These are phyloP conservation scores for Danaus melanippus DNA, from an alignment of 1,140 invertebrate species.

Conservation along the genomic window DNA sequence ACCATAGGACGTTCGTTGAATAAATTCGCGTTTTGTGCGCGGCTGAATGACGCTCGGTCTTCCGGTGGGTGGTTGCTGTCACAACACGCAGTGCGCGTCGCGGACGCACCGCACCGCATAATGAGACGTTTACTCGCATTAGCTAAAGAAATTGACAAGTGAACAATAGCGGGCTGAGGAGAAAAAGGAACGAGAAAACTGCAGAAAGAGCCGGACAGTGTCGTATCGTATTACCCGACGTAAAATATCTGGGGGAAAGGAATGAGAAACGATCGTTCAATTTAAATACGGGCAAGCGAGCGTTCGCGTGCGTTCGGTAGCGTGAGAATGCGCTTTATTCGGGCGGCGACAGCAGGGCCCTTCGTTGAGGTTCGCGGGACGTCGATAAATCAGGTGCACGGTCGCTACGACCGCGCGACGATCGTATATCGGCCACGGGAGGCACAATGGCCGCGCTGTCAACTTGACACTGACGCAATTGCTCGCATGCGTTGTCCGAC, in stretches of 20 bases:
- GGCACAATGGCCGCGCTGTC: conserved; percentile 63
- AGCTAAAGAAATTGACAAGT: conserved; percentile 72
- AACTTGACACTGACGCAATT: conserved; percentile 65
- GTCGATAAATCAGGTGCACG: conserved; percentile 66
- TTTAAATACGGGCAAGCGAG: conserved; percentile 63
- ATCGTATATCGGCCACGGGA: conserved; percentile 60
- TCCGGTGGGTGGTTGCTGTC: conserved; percentile 71
- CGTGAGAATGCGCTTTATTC: conserved; percentile 69
- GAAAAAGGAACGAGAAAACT: conserved; percentile 64
- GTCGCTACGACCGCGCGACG: conserved; percentile 38
- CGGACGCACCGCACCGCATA: conserved; percentile 67
- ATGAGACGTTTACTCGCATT: conserved; percentile 72
- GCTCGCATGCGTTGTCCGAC: conserved; percentile 53
- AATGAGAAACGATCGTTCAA: conserved; percentile 68
- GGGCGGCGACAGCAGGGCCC: conserved; percentile 54
- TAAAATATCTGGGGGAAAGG: conserved; percentile 70
- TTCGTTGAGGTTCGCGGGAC: conserved; percentile 34
- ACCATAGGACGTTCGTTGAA: conserved; percentile 61
- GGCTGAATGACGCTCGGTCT: conserved; percentile 67
- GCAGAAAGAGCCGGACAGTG: conserved; percentile 70
- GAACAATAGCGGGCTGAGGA: conserved; percentile 66
- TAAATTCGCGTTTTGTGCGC: conserved; percentile 67
- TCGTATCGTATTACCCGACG: conserved; percentile 71
- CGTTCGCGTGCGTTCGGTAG: conserved; percentile 68
- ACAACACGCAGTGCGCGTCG: conserved; percentile 68